Percentiles rank a stretch among this genome's conserved stretches.
phyloP scores from a whole-genome alignment of 2,888 invertebrate genomes.

The Axea sp. region DNA sequence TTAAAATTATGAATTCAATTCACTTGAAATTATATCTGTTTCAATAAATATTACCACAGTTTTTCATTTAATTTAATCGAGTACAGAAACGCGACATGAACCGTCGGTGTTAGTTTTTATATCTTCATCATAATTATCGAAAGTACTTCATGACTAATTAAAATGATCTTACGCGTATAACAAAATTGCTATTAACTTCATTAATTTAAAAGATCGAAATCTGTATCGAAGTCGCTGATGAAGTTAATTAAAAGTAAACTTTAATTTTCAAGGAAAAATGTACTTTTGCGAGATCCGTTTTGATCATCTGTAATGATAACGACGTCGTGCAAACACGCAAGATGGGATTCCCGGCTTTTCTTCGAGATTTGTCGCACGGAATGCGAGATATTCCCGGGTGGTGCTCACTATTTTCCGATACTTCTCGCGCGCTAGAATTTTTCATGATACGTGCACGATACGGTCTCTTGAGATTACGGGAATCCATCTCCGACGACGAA shows the following conservation, averaged over 20 bases:
- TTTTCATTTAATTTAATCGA: no score
- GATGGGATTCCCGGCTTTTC: constrained; percentile 31
- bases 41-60: no score
- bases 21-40: no score
- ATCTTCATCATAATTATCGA: no score
- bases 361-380: constrained; percentile 53
- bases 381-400: constrained; percentile 38
- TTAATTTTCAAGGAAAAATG: constrained; percentile 27
- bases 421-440: constrained; percentile 44
- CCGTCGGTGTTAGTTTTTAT: no score
- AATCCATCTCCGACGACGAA: constrained; percentile 46
- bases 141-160: no score
- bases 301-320: constrained; percentile 54
- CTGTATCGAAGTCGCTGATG: background rate
- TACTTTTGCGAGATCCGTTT: constrained; percentile 42
- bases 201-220: no score
- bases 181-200: no score
- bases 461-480: constrained; percentile 51
- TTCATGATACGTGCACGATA: constrained; percentile 51
- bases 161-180: no score
- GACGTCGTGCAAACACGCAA: constrained; percentile 36
- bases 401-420: constrained; percentile 53
- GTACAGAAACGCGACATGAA: no score
- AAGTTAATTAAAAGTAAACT: constrained; percentile 13
- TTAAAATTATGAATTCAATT: no score